phyloP scores from a whole-genome alignment of 2,797 vertebrate species.

The Lagocephalus sceleratus region DNA sequence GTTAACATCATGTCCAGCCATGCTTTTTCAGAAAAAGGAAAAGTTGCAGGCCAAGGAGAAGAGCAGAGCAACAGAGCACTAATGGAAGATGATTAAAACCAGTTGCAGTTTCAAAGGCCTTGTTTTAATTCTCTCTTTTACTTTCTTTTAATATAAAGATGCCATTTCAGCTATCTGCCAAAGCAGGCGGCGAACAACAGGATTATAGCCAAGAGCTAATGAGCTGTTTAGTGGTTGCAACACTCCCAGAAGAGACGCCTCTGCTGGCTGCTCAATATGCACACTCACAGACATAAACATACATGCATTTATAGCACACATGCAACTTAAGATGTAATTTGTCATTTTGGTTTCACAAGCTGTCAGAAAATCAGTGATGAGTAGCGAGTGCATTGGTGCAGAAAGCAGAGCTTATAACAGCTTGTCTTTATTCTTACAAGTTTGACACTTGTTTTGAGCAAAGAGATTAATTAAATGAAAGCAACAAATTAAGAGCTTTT shows the following conservation, averaged over 20 bases:
- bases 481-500: no score
- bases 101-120: not conserved
- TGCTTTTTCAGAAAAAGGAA: not conserved
- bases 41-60: not conserved
- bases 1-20: not conserved
- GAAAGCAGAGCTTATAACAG: no score
- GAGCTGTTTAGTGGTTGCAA: constrained; percentile 3
- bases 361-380: no score
- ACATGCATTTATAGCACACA: not conserved
- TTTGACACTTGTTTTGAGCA: no score
- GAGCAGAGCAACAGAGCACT: not conserved
- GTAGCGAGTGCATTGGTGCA: no score
- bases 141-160: not conserved
- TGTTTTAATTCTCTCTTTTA: not conserved
- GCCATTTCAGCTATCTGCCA: not conserved
- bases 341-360: no score
- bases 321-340: no score
- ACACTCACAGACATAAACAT: not conserved
- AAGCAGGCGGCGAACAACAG: not conserved
- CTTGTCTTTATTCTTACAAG: no score
- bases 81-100: not conserved
- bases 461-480: no score
- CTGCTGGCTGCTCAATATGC: not conserved
- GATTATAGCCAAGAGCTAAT: constrained; percentile 1
- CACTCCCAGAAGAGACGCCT: not conserved